phyloP scores from a whole-genome alignment of 1,140 invertebrate species.

The Apis dorsata region DNA sequence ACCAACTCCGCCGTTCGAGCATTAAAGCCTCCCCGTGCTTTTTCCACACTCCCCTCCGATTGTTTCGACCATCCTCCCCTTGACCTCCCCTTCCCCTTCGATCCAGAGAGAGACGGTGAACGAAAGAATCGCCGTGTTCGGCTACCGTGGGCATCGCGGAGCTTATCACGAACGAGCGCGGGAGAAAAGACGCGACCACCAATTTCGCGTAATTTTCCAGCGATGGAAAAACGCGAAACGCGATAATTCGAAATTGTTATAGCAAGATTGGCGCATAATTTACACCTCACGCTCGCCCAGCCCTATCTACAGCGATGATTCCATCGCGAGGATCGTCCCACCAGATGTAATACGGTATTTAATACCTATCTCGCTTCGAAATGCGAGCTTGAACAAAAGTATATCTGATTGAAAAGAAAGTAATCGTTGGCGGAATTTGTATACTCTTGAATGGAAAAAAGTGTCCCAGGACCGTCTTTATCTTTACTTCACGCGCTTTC shows the following conservation, averaged over 20 bases:
- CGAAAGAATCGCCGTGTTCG: conserved; percentile 9
- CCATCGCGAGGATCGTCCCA: no score
- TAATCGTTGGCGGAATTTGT: no score
- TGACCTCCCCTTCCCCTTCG: not conserved
- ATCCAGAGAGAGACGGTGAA: not conserved
- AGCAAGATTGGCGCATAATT: conserved; percentile 33
- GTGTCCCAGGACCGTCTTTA: no score
- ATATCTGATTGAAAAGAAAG: no score
- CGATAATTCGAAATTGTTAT: conserved; percentile 43
- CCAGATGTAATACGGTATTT: not conserved
- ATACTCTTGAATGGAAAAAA: no score
- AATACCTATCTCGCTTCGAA: no score
- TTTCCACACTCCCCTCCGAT: conserved; percentile 23
- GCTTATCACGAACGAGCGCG: not conserved
- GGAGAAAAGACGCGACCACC: not conserved
- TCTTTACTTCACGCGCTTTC: no score
- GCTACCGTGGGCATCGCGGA: not conserved
- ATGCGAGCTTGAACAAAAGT: no score
- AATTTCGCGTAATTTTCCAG: conserved; percentile 13
- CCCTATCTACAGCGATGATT: no score
- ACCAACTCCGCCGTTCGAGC: conserved; percentile 55
- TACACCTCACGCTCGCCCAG: not conserved
- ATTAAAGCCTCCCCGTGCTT: conserved; percentile 39
- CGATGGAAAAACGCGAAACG: conserved; percentile 25
- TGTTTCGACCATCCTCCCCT: not conserved